A percentile compares a stretch with the other conserved stretches of the same genome.
These are phyloP conservation scores for Aleiodes leptofemur DNA, from an alignment of 2,888 invertebrate species.

Conservation along the genomic window DNA sequence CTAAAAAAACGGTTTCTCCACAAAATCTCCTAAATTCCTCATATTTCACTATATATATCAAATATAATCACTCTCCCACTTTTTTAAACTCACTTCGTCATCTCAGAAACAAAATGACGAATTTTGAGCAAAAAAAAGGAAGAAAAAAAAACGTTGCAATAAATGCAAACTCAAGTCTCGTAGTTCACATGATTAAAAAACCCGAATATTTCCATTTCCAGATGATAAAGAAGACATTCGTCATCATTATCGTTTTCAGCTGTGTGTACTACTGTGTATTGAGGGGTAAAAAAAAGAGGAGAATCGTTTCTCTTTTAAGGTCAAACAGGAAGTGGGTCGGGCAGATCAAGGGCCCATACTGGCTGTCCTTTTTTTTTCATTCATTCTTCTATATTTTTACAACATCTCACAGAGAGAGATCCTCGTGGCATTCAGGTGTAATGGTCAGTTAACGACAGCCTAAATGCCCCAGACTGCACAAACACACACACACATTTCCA, in stretches of 20 bases:
- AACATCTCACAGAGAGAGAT: constrained; percentile 61
- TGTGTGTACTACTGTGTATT: constrained; percentile 51
- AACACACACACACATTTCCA: constrained; percentile 20
- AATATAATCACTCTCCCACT: no score
- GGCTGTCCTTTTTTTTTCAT: constrained; percentile 64
- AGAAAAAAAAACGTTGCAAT: no score
- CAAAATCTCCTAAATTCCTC: no score
- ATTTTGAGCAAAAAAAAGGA: no score
- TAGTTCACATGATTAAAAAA: not conserved
- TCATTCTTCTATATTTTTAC: constrained; percentile 37
- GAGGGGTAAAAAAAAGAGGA: constrained; percentile 24
- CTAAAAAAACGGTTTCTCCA: no score
- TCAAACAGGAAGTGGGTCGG: constrained; percentile 73
- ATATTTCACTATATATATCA: no score
- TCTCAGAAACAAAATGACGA: no score
- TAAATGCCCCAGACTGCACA: constrained; percentile 61
- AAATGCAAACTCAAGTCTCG: no score
- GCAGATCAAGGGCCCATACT: constrained; percentile 69
- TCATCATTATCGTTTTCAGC: constrained; percentile 71
- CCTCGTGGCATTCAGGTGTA: constrained; percentile 71
- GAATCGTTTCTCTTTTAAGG: constrained; percentile 57
- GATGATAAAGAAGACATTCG: constrained; percentile 66
- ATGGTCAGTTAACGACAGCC: constrained; percentile 74
- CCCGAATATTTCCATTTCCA: constrained; percentile 3
- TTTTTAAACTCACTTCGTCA: no score